These are phyloP conservation scores for Volucella inflata DNA, from an alignment of 2,888 invertebrate genomes.

Conservation along the genomic window DNA sequence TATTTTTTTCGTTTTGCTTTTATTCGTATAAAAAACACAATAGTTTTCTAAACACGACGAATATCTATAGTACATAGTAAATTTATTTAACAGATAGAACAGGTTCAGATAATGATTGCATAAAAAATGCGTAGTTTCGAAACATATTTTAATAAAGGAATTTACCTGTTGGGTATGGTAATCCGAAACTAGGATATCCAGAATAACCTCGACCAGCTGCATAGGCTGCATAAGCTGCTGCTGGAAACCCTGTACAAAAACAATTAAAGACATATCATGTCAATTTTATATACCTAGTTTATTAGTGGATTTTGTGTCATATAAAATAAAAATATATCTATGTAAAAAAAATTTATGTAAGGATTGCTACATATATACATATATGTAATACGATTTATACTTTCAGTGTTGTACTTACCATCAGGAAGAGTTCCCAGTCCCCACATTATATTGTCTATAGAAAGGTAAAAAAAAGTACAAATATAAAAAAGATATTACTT, in stretches of 20 bases:
- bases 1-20: too few species aligned
- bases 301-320: neutral
- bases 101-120: neutral
- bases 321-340: neutral
- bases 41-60: too few species aligned
- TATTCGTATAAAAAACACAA: too few species aligned
- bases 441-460: conserved; percentile 97
- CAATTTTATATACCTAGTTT: conserved; percentile 8
- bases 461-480: conserved; percentile 39
- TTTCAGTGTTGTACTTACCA: conserved; percentile 88
- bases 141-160: neutral
- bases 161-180: conserved; percentile 98
- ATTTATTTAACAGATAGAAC: too few species aligned
- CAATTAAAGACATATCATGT: conserved; percentile 1
- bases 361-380: neutral
- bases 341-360: neutral
- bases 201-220: conserved; percentile 98
- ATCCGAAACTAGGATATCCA: conserved; percentile 98
- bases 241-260: conserved; percentile 91
- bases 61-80: too few species aligned
- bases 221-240: conserved; percentile 97
- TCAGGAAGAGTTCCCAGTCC: conserved; percentile 98
- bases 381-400: neutral
- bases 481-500: conserved; percentile 25
- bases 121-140: neutral